A percentile compares a stretch with the other conserved stretches of the same genome.
Evolutionary conservation across 2,888 invertebrate genomes (phyloP).

Genomic region (Pterostichus niger): DNA sequence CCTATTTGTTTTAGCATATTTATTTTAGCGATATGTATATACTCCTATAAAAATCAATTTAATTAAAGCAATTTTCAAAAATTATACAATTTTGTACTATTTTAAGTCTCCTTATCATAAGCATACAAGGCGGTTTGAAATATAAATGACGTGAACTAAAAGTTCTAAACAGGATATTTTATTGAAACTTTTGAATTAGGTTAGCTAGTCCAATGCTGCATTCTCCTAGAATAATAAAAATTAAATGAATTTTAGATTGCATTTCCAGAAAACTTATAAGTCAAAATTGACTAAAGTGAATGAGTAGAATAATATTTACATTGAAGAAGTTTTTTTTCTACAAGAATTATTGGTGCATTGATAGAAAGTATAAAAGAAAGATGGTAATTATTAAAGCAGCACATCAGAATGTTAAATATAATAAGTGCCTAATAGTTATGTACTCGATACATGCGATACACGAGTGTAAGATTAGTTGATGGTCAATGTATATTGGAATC

Average conservation of each 20-base stretch:
- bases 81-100: neutral
- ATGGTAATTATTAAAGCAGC: no score
- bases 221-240: slow-evolving; percentile 37
- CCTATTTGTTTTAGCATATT: slow-evolving; percentile 39
- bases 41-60: slow-evolving; percentile 43
- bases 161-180: slow-evolving; percentile 56
- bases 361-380: no score
- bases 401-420: no score
- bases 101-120: neutral
- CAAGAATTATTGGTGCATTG: no score
- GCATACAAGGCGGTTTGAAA: no score
- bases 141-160: neutral
- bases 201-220: slow-evolving; percentile 36
- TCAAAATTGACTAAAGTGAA: slow-evolving; percentile 7
- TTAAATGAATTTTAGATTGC: slow-evolving; percentile 50
- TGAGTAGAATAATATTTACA: no score
- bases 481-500: no score
- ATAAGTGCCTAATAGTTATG: no score
- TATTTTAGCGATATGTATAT: slow-evolving; percentile 53
- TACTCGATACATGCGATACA: no score
- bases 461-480: no score
- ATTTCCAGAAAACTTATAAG: slow-evolving; percentile 31
- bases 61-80: slow-evolving; percentile 45
- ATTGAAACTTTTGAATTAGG: slow-evolving; percentile 62
- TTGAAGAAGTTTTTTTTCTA: no score